A percentile compares a stretch with the other conserved stretches of the same genome.
Conservation (phyloP, 2,888 invertebrate species). For the Acronicta aceris region DNA sequence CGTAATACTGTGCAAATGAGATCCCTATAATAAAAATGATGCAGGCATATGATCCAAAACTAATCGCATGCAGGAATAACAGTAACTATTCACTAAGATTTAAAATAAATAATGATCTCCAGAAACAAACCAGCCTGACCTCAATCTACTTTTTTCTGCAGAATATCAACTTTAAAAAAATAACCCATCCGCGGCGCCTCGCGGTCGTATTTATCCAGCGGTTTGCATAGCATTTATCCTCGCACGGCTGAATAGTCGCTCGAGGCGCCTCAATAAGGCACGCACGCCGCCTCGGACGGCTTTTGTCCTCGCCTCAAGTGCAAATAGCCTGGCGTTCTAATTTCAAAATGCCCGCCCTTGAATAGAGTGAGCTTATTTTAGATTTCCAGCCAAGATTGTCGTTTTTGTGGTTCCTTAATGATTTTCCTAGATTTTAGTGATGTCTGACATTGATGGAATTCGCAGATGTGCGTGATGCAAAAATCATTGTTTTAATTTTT, state of each 20-base stretch:
- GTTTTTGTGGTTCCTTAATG: conserved; percentile 13
- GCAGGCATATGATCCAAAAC: too few species aligned
- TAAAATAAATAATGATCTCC: not conserved
- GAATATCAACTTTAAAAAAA: conserved; percentile 38
- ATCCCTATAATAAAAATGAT: too few species aligned
- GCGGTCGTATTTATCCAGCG: conserved; percentile 58
- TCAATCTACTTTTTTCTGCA: conserved; percentile 33
- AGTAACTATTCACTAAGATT: not conserved
- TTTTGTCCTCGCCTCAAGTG: conserved; percentile 79
- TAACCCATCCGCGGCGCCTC: conserved; percentile 33
- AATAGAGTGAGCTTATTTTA: conserved; percentile 69
- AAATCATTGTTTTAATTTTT: conserved; percentile 26
- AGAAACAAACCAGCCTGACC: conserved; percentile 29
- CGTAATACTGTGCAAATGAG: too few species aligned
- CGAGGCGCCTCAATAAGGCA: conserved; percentile 69
- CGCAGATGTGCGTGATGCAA: conserved; percentile 29
- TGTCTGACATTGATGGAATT: conserved; percentile 10
- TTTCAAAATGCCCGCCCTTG: conserved; percentile 77
- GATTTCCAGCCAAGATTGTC: conserved; percentile 59
- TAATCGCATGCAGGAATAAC: not conserved
- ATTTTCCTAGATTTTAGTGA: conserved; percentile 2
- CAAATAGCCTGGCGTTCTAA: conserved; percentile 85
- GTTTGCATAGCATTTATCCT: conserved; percentile 64
- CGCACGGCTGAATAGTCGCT: conserved; percentile 62
- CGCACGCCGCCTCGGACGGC: conserved; percentile 68